These are phyloP conservation scores for Chydorus sphaericus DNA, from an alignment of 2,888 invertebrate genomes.

Conservation along the genomic window DNA sequence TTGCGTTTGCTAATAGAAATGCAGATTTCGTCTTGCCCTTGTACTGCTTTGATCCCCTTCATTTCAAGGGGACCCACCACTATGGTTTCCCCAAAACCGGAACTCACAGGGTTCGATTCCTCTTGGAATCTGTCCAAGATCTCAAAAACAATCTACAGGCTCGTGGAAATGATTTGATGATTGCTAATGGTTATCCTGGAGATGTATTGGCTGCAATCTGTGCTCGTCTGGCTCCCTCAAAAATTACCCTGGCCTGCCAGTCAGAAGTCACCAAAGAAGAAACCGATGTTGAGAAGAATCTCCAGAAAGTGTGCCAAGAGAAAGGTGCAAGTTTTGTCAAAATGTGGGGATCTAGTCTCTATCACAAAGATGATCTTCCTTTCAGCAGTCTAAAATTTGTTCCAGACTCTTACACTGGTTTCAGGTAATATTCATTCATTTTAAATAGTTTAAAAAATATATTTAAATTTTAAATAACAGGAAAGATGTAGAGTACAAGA, in stretches of 20 bases:
- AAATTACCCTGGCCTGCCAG: slow-evolving; percentile 17
- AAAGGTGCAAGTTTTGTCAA: slow-evolving; percentile 12
- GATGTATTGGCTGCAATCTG: slow-evolving; percentile 24
- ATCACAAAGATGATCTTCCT: slow-evolving; percentile 20
- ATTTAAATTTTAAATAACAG: no score
- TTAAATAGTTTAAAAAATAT: no score
- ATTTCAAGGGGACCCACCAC: slow-evolving; percentile 19
- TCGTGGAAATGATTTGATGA: slow-evolving; percentile 24
- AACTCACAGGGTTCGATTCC: slow-evolving; percentile 18
- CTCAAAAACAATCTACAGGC: slow-evolving; percentile 15
- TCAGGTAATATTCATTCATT: no score
- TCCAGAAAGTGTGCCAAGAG: slow-evolving; percentile 16
- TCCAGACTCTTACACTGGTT: slow-evolving; percentile 21
- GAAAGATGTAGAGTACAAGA: slow-evolving; percentile 19
- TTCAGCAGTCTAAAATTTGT: slow-evolving; percentile 17
- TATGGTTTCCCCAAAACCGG: slow-evolving; percentile 21
- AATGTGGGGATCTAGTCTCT: slow-evolving; percentile 20
- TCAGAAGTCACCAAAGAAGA: slow-evolving; percentile 21
- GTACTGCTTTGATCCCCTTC: slow-evolving; percentile 21
- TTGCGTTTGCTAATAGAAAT: slow-evolving; percentile 18
- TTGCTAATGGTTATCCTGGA: slow-evolving; percentile 25
- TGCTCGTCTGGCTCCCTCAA: slow-evolving; percentile 25
- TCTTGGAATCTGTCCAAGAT: slow-evolving; percentile 19
- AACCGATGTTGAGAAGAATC: slow-evolving; percentile 17
- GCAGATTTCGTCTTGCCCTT: slow-evolving; percentile 19